Percentiles rank a stretch among this genome's conserved stretches.
Evolutionary conservation across 1,140 invertebrate species (phyloP).

Genomic region (Atta cephalotes): DNA sequence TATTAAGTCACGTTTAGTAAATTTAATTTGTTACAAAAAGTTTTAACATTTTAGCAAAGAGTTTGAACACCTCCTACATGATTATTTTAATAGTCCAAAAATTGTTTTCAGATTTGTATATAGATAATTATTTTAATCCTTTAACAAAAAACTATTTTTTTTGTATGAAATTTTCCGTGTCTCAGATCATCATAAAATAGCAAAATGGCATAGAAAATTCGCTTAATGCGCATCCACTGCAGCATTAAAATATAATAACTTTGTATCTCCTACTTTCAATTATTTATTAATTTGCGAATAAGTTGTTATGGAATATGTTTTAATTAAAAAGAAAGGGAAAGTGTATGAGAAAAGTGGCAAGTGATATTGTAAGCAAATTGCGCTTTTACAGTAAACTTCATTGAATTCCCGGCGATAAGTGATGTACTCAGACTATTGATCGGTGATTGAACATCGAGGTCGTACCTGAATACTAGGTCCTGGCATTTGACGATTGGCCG

Average conservation of each 20-base stretch:
- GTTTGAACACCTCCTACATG: no score
- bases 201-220: not conserved
- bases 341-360: not conserved
- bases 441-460: conserved; percentile 25
- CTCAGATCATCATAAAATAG: not conserved
- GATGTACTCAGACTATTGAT: conserved; percentile 40
- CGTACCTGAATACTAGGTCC: conserved; percentile 92
- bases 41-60: no score
- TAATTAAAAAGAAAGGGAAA: not conserved
- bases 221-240: not conserved
- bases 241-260: not conserved
- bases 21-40: no score
- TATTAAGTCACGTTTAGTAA: no score
- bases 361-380: not conserved
- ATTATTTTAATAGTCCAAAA: no score
- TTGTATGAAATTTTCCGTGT: not conserved
- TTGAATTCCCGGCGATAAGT: not conserved
- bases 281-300: not conserved
- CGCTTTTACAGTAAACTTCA: not conserved
- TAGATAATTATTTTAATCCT: no score
- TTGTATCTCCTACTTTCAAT: not conserved
- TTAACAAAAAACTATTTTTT: no score
- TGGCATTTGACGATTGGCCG: conserved; percentile 93
- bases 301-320: not conserved
- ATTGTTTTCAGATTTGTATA: no score